Base-by-base conservation (phyloP, 2,113 vertebrate species). In the Zapornia atra region DNA sequence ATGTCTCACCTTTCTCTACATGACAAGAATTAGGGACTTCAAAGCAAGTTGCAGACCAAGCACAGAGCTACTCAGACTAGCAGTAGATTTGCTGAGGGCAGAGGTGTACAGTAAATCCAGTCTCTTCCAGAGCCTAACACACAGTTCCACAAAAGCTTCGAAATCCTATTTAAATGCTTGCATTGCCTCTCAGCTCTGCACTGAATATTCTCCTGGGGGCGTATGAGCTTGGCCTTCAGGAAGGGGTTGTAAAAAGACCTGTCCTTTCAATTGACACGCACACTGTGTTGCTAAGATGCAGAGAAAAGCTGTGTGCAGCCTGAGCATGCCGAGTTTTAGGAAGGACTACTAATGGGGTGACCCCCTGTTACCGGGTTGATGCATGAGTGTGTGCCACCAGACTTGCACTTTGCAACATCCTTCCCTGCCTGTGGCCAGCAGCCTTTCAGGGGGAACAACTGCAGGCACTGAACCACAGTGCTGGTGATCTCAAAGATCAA, bases 391-490 rank as follows among this genome's bases (percentile, higher is more conserved):
- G 25, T 51, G 46, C 12, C 68, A 56, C 16, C 40, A 48, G 29
- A 14, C 9, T 11, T 82, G 79, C 12, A 10, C 34, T 20, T 82
- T 86, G 26, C 15, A 70, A 31, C 28, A 44, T n/a, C 28, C 22
- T 63, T 72, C 24, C 26, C 12, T 42, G 14, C 28, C 44, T 34
- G 14, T 15, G 40, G 25, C 36, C 63, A 72, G 54, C 36, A 60
- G 50, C 64, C 12, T 14, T 60, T 9, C 44, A 73, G 48, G 42
- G 9, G 11, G 34, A 10, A 42, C 18, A 29, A 2, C 31, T 71
- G 16, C 28, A 88, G 57, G 16, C 3, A 0, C 42, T 46, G 28
- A 71, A 11, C 15, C 36, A 63, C 0, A 0, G 16, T 51, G 36
- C 12, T 70, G 78, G 26, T 63, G 31, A 24, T 50, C n/a, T 59